Evolutionary conservation across 2,113 vertebrate species (phyloP).

Genomic region (Stigmatopora nigra): DNA sequence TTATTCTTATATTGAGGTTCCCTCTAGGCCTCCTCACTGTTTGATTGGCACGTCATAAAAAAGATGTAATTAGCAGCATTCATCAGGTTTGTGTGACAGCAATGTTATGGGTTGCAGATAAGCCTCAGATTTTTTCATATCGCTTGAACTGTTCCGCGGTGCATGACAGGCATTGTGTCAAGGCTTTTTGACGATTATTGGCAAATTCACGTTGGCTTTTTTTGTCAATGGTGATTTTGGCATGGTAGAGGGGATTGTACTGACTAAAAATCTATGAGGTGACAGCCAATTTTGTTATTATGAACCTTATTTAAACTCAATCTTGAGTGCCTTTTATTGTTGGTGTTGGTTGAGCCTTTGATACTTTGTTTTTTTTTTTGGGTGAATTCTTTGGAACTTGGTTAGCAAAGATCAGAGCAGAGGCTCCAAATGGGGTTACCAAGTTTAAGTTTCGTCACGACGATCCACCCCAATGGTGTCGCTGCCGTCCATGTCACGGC

Average conservation of each 20-base stretch:
- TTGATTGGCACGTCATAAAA: constrained; percentile 44
- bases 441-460: too few species aligned
- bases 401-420: too few species aligned
- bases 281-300: neutral
- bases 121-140: constrained; percentile 27
- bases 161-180: constrained; percentile 11
- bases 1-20: constrained; percentile 37
- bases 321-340: neutral
- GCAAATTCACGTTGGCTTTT: neutral
- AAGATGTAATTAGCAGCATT: constrained; percentile 29
- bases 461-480: too few species aligned
- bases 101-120: constrained; percentile 1
- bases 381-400: too few species aligned
- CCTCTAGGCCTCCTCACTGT: constrained; percentile 16
- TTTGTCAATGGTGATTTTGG: constrained; percentile 2
- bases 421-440: too few species aligned
- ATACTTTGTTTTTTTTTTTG: too few species aligned
- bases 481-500: too few species aligned
- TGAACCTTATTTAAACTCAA: neutral
- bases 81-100: constrained; percentile 25
- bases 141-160: constrained; percentile 19
- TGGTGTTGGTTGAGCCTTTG: neutral
- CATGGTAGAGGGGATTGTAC: too few species aligned
- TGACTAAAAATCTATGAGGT: neutral
- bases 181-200: constrained; percentile 8